Evolutionary conservation across 2,797 vertebrate genomes (phyloP), one percentile per base, ranked within the genome.

Genomic region (Pipistrellus pipistrellus): DNA sequence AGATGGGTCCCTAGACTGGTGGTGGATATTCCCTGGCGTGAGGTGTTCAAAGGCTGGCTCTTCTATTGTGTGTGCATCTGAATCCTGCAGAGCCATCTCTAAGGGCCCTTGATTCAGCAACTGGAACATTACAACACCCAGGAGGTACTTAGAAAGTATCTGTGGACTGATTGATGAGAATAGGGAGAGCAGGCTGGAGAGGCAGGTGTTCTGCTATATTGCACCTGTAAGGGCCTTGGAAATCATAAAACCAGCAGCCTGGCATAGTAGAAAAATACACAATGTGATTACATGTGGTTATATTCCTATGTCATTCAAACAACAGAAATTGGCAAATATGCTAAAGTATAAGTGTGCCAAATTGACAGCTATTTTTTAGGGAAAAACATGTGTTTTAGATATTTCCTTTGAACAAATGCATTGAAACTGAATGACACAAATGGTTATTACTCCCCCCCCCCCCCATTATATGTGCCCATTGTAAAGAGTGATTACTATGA

Each of bases 391-490:
- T 32, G 18, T 38, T 27, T 83, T 57, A 12, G 53, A 7, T 4
- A 51, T 68, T 88, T 84, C 53, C 53, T 80, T 44, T 81, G 30
- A 88, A 94, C 35, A 83, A 83, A 51, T 83, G 10, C 30, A 51
- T 55, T 46, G 12, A 55, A 78, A 88, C 2, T 53, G 80, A 75
- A 84, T 75, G 38, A 71, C 35, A 64, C 32, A 64, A 44, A 69
- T 68, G 15, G 14, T 75, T 35, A 66, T 35, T 69, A 4, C 59
- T 73, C 38, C 6, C 38, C 38, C 7, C 17, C 88, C 59, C 30
- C 68, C 32, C n/a, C 55, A 21, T 86, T 8, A 21, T 5, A 51
- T 4, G 21, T 69, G 32, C 30, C 32, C 17, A 41, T 5, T 84
- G 17, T 46, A 57, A 0, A 91, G 18, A 20, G 30, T 62, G n/a